These are phyloP conservation scores for Smutsia temminckii DNA, from an alignment of 2,797 vertebrate species.

Conservation along the genomic window DNA sequence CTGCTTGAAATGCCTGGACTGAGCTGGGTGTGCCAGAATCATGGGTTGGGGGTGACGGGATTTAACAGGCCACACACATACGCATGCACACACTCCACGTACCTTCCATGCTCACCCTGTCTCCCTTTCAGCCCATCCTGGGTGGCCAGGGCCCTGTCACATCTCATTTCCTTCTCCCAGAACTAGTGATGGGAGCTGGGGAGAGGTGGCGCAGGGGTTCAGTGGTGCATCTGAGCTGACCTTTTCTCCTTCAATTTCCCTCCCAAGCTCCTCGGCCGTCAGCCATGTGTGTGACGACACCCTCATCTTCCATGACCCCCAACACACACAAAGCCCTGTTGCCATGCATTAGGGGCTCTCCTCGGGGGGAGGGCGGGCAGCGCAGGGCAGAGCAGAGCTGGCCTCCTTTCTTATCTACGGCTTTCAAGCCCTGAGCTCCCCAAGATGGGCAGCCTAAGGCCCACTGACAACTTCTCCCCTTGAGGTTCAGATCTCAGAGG, in stretches of 20 bases:
- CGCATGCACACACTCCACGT: background rate
- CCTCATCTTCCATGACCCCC: slow-evolving; percentile 86
- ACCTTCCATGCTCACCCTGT: background rate
- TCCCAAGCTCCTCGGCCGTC: slow-evolving; percentile 85
- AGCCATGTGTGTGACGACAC: slow-evolving; percentile 88
- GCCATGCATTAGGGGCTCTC: slow-evolving; percentile 84
- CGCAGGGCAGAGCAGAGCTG: too few relatives aligned
- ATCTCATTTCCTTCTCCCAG: slow-evolving; percentile 87
- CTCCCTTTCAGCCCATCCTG: slow-evolving; percentile 65
- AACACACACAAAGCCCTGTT: slow-evolving; percentile 86
- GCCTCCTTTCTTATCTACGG: background rate
- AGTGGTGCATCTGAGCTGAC: slow-evolving; percentile 80
- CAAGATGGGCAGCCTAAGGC: background rate
- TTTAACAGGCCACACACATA: slow-evolving; percentile 36
- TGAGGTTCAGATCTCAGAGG: background rate
- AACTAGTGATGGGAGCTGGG: slow-evolving; percentile 84
- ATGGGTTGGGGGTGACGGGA: background rate
- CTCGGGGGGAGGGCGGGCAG: background rate
- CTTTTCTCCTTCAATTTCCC: slow-evolving; percentile 93
- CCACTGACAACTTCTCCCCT: background rate
- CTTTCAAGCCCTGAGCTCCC: background rate
- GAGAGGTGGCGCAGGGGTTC: slow-evolving; percentile 82
- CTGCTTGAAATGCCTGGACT: slow-evolving; percentile 58
- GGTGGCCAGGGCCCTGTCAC: slow-evolving; percentile 83
- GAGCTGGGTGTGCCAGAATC: background rate